Conservation (phyloP, 2,888 invertebrate genomes). For the Cataglyphis livida region DNA sequence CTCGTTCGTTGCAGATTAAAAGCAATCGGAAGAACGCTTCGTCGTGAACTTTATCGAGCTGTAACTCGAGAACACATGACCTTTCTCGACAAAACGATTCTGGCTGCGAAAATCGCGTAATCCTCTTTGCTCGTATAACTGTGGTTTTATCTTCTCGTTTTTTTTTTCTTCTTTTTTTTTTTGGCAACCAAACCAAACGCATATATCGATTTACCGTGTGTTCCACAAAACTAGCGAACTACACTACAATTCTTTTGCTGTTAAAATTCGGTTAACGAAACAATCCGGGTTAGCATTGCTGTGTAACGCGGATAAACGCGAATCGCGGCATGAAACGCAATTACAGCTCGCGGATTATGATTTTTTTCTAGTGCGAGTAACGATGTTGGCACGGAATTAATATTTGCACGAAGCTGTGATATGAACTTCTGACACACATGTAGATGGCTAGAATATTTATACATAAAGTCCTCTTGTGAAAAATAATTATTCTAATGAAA, state of each 20-base stretch:
- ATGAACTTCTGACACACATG: not conserved
- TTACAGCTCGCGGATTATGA: conserved; percentile 13
- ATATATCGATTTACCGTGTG: not conserved
- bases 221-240: conserved; percentile 24
- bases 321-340: conserved; percentile 27
- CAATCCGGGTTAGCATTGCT: conserved; percentile 31
- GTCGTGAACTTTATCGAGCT: conserved; percentile 40
- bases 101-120: conserved; percentile 16
- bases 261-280: conserved; percentile 34
- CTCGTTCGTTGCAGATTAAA: conserved; percentile 65
- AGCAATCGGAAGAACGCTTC: conserved; percentile 61
- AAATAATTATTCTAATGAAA: not conserved
- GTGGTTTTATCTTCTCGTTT: not conserved
- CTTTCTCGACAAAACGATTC: conserved; percentile 19
- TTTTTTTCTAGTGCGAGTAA: not conserved
- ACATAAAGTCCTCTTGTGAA: not conserved
- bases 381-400: not conserved
- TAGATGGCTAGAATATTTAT: not conserved
- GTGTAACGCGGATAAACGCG: conserved; percentile 14
- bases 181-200: conserved; percentile 7
- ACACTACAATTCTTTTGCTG: conserved; percentile 19
- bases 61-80: conserved; percentile 33
- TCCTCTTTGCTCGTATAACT: conserved; percentile 27
- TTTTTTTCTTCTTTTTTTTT: not conserved
- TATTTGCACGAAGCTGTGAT: not conserved